Evolutionary conservation across 2,888 invertebrate species (phyloP), one percentile per base, ranked within the genome.

Genomic region (Cyrtodaria siliqua): DNA sequence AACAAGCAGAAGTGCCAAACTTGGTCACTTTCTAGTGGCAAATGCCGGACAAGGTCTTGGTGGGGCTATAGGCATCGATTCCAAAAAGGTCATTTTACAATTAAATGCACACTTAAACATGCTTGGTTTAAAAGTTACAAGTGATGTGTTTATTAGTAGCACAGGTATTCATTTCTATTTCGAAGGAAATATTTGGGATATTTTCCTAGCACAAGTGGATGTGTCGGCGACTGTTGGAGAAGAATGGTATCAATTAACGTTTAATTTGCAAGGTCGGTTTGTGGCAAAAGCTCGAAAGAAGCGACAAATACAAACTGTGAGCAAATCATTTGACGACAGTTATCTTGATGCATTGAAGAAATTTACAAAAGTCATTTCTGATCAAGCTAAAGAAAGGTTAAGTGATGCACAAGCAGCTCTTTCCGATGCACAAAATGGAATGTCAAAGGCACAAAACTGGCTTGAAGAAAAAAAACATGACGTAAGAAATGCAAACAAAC

Each of bases 181-280:
- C n/a, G 82, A 82, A 62, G 68, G 70, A 27, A 82, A 77, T 26
- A 40, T 82, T 12, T 82, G 77, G 76, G 53, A 64, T 23, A 50
- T 84, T 2, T 82, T 73, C 29, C 29, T 75, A 0, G 79, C 73
- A 16, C 71, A 74, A 33, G 47, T 84, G n/a, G 56, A 68, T 12
- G 49, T 79, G 4, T 52, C 64, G 3, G 75, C 79, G 2, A 67
- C 61, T 20, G 9, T 70, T 57, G 77, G 72, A 1, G 63, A 64
- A 26, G 55, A 73, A 44, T 77, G 78, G 79, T 47, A 73, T 53
- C 20, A 74, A 8, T 18, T 79, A 20, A 64, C 44, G 1, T 77
- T 72, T 42, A 64, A 44, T 14, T 23, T 80, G 8, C 49, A 47
- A 26, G 83, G 79, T 1, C n/a, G 62, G 18, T 78, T 83, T 49